phyloP scores from a whole-genome alignment of 2,888 invertebrate species.

The Drosophila multiciliata region DNA sequence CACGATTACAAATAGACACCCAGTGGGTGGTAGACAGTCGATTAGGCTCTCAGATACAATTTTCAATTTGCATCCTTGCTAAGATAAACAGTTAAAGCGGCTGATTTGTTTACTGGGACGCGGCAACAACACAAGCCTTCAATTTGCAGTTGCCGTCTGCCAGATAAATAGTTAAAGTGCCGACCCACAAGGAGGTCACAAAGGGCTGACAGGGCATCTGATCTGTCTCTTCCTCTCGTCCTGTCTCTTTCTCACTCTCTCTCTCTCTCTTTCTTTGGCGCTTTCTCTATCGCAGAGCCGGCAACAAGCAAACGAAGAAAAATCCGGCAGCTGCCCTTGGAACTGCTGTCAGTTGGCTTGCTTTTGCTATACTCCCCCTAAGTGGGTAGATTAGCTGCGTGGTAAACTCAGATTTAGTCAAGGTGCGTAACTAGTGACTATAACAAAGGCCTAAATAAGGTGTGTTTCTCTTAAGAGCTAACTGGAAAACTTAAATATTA shows the following conservation, averaged over 20 bases:
- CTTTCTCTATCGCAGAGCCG: neutral
- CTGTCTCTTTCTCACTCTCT: neutral
- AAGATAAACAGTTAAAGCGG: conserved; percentile 44
- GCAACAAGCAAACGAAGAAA: conserved; percentile 31
- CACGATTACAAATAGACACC: conserved; percentile 11
- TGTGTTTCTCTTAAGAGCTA: neutral
- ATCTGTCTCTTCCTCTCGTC: conserved; percentile 8
- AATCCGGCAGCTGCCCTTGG: conserved; percentile 53
- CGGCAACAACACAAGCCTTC: conserved; percentile 35
- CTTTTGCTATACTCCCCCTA: conserved; percentile 31
- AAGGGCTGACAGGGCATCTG: conserved; percentile 28
- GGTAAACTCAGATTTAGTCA: conserved; percentile 23
- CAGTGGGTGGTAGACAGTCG: conserved; percentile 23
- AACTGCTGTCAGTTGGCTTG: conserved; percentile 41
- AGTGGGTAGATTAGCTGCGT: conserved; percentile 67
- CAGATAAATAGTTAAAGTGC: conserved; percentile 57
- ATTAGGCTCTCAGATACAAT: conserved; percentile 63
- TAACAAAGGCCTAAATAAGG: conserved; percentile 9
- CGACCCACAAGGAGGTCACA: conserved; percentile 46
- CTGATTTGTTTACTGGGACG: conserved; percentile 48
- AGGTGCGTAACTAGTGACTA: conserved; percentile 15
- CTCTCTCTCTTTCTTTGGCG: neutral
- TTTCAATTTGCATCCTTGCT: conserved; percentile 56
- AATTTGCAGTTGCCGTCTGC: conserved; percentile 41
- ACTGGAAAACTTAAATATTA: neutral